These are phyloP conservation scores for Tetramorium parvispinum DNA, from an alignment of 1,140 invertebrate species.

Conservation along the genomic window DNA sequence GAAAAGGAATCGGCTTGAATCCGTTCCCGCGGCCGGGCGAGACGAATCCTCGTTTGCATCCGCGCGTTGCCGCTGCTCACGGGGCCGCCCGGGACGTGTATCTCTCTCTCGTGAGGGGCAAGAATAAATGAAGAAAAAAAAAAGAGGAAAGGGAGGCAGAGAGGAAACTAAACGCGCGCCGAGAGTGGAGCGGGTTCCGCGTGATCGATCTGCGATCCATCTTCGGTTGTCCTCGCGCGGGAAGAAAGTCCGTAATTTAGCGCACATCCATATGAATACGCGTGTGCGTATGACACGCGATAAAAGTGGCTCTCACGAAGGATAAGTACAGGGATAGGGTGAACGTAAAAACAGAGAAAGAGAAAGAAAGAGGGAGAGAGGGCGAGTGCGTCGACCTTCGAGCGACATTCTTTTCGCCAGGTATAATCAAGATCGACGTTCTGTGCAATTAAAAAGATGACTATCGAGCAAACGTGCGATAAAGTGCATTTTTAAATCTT, in stretches of 20 bases:
- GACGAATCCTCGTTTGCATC: slow-evolving; percentile 73
- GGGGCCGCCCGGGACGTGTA: slow-evolving; percentile 31
- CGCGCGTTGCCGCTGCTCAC: slow-evolving; percentile 29
- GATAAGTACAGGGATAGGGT: slow-evolving; percentile 1
- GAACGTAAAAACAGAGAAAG: background rate
- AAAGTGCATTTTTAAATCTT: slow-evolving; percentile 63
- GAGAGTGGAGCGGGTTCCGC: slow-evolving; percentile 4
- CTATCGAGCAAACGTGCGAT: slow-evolving; percentile 56
- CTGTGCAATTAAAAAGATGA: slow-evolving; percentile 72
- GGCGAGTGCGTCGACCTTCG: slow-evolving; percentile 54
- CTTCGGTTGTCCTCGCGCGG: slow-evolving; percentile 52
- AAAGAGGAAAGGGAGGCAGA: background rate
- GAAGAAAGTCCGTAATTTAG: slow-evolving; percentile 59
- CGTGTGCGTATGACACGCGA: slow-evolving; percentile 33
- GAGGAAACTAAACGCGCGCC: background rate
- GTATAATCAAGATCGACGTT: slow-evolving; percentile 72
- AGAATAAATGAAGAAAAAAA: background rate
- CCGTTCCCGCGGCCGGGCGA: slow-evolving; percentile 59
- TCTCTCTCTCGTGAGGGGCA: slow-evolving; percentile 19
- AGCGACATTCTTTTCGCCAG: slow-evolving; percentile 65
- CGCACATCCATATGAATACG: slow-evolving; percentile 8
- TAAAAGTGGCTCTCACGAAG: slow-evolving; percentile 34
- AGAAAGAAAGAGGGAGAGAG: background rate
- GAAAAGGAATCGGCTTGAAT: slow-evolving; percentile 72
- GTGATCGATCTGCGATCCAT: slow-evolving; percentile 49